A percentile compares a stretch with the other conserved stretches of the same genome.
These are phyloP conservation scores for Sebastes cheni DNA, from an alignment of 2,797 vertebrate species.

Conservation along the genomic window DNA sequence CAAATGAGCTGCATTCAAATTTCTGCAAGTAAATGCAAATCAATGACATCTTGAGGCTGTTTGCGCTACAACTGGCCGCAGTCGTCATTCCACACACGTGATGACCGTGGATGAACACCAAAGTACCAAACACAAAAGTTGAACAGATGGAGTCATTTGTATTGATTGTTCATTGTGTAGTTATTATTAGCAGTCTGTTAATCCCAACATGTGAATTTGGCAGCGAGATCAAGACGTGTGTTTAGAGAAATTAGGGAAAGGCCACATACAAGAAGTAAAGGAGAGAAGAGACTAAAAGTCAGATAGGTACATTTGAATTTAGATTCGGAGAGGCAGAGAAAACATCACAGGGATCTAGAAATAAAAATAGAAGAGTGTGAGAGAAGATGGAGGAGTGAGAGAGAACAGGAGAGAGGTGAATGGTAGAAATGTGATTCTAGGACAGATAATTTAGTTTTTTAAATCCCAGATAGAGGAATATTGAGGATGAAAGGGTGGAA, in stretches of 20 bases:
- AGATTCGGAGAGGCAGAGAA: conserved; percentile 24
- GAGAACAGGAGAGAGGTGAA: conserved; percentile 41
- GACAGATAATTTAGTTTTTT: conserved; percentile 29
- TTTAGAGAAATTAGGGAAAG: background rate
- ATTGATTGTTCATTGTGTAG: conserved; percentile 30
- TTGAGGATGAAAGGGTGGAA: conserved; percentile 40
- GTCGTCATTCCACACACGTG: background rate
- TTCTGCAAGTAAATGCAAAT: conserved; percentile 16
- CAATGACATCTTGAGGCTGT: conserved; percentile 9
- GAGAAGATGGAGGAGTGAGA: conserved; percentile 51
- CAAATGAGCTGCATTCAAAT: conserved; percentile 3
- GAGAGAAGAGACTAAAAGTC: background rate
- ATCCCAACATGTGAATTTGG: conserved; percentile 32
- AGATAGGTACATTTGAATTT: conserved; percentile 21
- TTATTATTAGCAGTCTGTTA: conserved; percentile 45
- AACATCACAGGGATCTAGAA: conserved; percentile 52
- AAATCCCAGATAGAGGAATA: conserved; percentile 32
- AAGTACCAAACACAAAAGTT: conserved; percentile 20
- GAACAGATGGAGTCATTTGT: conserved; percentile 54
- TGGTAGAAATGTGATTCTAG: conserved; percentile 40
- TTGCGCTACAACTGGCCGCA: background rate
- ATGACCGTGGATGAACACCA: conserved; percentile 5
- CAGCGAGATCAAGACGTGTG: background rate
- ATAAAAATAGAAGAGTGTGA: conserved; percentile 48
- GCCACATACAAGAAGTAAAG: background rate